Percentiles rank a stretch among this genome's conserved stretches.
These are phyloP conservation scores for Oxyteleia sp. DNA, from an alignment of 2,888 invertebrate species.

Conservation along the genomic window DNA sequence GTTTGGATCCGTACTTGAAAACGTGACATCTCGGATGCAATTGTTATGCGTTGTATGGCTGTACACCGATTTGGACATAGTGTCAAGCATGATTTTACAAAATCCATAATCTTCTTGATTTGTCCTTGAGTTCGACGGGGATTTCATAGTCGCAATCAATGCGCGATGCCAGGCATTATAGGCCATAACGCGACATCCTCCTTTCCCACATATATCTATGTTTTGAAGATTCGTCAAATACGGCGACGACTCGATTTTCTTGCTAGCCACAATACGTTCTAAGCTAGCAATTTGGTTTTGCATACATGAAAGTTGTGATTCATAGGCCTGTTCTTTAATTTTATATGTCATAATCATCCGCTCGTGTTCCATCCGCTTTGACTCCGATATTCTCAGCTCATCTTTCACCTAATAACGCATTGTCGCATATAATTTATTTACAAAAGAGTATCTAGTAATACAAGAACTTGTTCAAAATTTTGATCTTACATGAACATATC, in stretches of 20 bases:
- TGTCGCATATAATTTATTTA: too few relatives aligned
- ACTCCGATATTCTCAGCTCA: slow-evolving; percentile 70
- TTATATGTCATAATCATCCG: slow-evolving; percentile 89
- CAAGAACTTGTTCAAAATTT: too few relatives aligned
- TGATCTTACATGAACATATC: too few relatives aligned
- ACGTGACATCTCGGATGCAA: slow-evolving; percentile 93
- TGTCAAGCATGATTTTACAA: slow-evolving; percentile 91
- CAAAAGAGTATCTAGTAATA: too few relatives aligned
- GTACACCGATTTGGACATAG: slow-evolving; percentile 91
- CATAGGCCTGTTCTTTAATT: slow-evolving; percentile 88
- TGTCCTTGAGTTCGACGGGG: slow-evolving; percentile 89
- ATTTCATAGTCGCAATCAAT: slow-evolving; percentile 93
- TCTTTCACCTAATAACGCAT: slow-evolving; percentile 85
- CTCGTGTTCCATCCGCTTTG: slow-evolving; percentile 80
- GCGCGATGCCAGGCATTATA: slow-evolving; percentile 90
- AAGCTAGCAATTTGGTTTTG: too few relatives aligned
- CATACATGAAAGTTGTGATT: slow-evolving; percentile 87
- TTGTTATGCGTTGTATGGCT: slow-evolving; percentile 92
- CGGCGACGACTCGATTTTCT: too few relatives aligned
- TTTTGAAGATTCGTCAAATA: slow-evolving; percentile 89
- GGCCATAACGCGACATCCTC: slow-evolving; percentile 94
- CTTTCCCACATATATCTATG: slow-evolving; percentile 91
- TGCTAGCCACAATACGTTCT: too few relatives aligned
- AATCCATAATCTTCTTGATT: slow-evolving; percentile 95
- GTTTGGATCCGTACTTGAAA: slow-evolving; percentile 91